Percentiles rank a stretch among this genome's conserved stretches.
Conservation (phyloP, 1,140 invertebrate genomes). For the Aphidius ervi region DNA sequence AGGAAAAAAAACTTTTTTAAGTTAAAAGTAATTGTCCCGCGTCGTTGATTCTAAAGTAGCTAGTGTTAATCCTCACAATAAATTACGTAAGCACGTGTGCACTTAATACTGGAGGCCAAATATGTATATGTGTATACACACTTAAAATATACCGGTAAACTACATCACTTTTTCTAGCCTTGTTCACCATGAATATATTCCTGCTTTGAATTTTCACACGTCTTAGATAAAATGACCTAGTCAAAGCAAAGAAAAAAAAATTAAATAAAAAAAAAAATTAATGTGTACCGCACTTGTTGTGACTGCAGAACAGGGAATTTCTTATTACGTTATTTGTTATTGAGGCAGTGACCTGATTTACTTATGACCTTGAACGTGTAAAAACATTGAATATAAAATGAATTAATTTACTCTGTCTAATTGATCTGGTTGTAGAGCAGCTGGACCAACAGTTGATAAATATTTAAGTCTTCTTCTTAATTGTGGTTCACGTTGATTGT, state of each 20-base stretch:
- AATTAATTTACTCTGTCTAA: slow-evolving; percentile 70
- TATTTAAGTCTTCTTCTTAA: slow-evolving; percentile 72
- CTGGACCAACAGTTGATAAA: slow-evolving; percentile 76
- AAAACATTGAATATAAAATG: not conserved
- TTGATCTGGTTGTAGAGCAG: slow-evolving; percentile 77
- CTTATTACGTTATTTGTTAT: slow-evolving; percentile 1
- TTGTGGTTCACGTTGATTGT: slow-evolving; percentile 63
- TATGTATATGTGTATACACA: slow-evolving; percentile 1
- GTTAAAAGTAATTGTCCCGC: not conserved
- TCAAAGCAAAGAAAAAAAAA: slow-evolving; percentile 6
- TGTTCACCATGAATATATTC: slow-evolving; percentile 6
- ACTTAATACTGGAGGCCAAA: slow-evolving; percentile 4
- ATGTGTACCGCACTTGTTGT: not conserved
- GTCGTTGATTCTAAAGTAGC: too few species aligned
- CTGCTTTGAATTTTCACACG: slow-evolving; percentile 15
- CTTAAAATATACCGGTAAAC: not conserved
- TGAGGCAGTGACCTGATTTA: slow-evolving; percentile 12
- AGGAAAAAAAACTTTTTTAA: not conserved
- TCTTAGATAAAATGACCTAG: not conserved
- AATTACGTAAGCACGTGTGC: slow-evolving; percentile 9
- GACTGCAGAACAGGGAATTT: not conserved
- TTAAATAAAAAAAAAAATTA: not conserved
- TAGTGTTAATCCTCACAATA: slow-evolving; percentile 3
- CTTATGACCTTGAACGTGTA: slow-evolving; percentile 1
- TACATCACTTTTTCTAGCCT: slow-evolving; percentile 4